A percentile compares a stretch with the other conserved stretches of the same genome.
Conservation (phyloP, 2,113 vertebrate species). For the Hipposideros armiger region DNA sequence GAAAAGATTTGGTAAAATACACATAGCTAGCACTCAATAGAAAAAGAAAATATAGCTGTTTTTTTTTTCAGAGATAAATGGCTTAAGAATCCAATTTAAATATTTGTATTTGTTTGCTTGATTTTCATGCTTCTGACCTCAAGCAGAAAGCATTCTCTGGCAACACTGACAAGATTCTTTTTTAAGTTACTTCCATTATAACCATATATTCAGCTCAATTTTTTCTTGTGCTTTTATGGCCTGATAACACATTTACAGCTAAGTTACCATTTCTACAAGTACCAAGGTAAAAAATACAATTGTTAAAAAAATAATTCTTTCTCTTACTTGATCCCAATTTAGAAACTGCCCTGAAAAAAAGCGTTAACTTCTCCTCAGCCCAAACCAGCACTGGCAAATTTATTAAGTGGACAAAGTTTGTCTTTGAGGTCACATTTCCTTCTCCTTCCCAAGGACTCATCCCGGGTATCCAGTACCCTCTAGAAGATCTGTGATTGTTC, state of each 20-base stretch:
- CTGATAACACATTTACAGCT: neutral
- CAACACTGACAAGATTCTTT: neutral
- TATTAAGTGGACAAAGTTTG: neutral
- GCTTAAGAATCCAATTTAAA: conserved; percentile 37
- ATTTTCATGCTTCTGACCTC: conserved; percentile 5
- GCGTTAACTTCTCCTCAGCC: neutral
- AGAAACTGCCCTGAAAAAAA: neutral
- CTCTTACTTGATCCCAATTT: neutral
- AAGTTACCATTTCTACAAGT: neutral
- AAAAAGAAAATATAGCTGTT: conserved; percentile 41
- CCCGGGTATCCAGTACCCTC: neutral
- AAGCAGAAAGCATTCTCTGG: neutral
- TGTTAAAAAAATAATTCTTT: neutral
- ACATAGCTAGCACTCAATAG: conserved; percentile 3
- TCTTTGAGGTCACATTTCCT: neutral
- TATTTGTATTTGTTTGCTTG: conserved; percentile 64
- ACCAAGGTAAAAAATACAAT: neutral
- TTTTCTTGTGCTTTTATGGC: neutral
- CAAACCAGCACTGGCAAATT: neutral
- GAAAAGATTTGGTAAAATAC: conserved; percentile 32
- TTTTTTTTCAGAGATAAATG: neutral
- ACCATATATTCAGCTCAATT: neutral
- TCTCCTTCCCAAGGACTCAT: neutral
- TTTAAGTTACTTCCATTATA: neutral
- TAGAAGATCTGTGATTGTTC: neutral